Base-by-base conservation (phyloP, 1,140 invertebrate genomes). In the Phenacoccus solenopsis region DNA sequence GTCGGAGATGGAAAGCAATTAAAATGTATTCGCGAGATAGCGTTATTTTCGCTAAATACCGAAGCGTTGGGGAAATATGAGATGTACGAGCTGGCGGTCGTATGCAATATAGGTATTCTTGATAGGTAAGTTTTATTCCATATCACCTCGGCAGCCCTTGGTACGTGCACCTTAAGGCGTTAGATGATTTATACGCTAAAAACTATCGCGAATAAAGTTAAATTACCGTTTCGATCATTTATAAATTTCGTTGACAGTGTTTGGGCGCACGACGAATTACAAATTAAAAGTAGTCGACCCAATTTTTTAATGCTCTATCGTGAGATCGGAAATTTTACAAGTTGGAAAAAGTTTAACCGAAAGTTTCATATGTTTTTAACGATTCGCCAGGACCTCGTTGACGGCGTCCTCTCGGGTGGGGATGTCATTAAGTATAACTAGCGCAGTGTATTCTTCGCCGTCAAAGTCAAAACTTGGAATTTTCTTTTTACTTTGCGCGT, bases 351-450 rank as follows among this genome's bases (percentile, higher is more conserved):
- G 12, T 49, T 49, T 49, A 49, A 16, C 13, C 12, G 12, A 2
- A 49, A 49, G 38, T 49, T 49, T 49, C 38, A 49, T 49, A 49
- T 49, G 38, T 49, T 49, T 49, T 49, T 49, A 49, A 49, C 20
- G 38, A 49, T 49, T n/a, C 38, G 38, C 38, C 20, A 49, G 20
- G 20, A 49, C 38, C 38, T 49, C 38, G 20, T 16, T n/a, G 12
- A 16, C 20, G 38, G 38, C 20, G n/a, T 49, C 38, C 20, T 49
- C 20, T 49, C 38, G n/a, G n/a, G n/a, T 49, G 13, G 38, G 38
- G 38, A 49, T 49, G 38, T 49, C 38, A 49, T 49, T 49, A 49
- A 49, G 38, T 49, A n/a, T n/a, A 49, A 49, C 38, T 49, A 49
- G n/a, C n/a, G n/a, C 38, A 49, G 12, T 49, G 38, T 49, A 49